Evolutionary conservation across 2,888 invertebrate genomes (phyloP).

Genomic region (Cotesia congregata): DNA sequence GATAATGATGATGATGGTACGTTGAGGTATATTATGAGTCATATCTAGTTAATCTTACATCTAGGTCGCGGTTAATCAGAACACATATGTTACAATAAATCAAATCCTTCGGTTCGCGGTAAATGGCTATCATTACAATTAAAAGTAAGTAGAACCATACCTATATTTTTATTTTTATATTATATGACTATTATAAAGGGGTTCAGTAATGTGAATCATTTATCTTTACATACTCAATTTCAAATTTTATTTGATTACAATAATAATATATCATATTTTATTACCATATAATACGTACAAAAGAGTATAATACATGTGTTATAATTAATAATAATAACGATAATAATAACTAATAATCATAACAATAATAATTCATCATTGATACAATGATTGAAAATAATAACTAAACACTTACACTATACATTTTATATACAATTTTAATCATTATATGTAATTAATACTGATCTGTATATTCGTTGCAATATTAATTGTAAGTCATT

Average conservation of each 20-base stretch:
- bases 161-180: background rate
- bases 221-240: too few relatives aligned
- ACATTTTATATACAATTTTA: constrained; percentile 3
- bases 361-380: background rate
- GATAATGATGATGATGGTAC: background rate
- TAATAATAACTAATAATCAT: background rate
- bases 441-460: constrained; percentile 38
- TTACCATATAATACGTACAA: background rate
- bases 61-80: background rate
- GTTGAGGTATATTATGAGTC: background rate
- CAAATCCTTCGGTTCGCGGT: background rate
- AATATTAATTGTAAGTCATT: constrained; percentile 6
- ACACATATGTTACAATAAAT: background rate
- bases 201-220: too few relatives aligned
- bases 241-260: too few relatives aligned
- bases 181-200: too few relatives aligned
- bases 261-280: background rate
- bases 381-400: background rate
- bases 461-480: constrained; percentile 40
- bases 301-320: background rate
- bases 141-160: background rate
- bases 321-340: background rate
- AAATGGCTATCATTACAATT: constrained; percentile 1
- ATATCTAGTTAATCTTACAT: background rate
- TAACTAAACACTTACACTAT: background rate